phyloP scores from a whole-genome alignment of 2,113 vertebrate species.

The Pimephales promelas region DNA sequence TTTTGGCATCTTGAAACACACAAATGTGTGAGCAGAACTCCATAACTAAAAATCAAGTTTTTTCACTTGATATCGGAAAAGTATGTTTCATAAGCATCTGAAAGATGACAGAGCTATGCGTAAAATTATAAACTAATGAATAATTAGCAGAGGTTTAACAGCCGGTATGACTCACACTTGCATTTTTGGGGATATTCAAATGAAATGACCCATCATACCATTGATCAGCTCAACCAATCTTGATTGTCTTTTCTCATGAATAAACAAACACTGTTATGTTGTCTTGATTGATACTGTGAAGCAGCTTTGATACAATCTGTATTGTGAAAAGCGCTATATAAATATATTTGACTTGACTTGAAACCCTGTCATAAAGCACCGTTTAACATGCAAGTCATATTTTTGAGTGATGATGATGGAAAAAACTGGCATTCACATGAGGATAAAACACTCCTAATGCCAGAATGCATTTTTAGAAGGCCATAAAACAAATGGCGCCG shows the following conservation, averaged over 20 bases:
- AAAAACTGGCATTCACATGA: constrained; percentile 4
- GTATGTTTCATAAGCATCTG: not conserved
- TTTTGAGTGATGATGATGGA: not conserved
- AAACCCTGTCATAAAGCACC: not conserved
- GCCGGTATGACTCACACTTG: not conserved
- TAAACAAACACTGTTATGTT: no score
- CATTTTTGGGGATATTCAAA: no score
- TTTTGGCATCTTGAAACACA: not conserved
- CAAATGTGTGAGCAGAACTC: not conserved
- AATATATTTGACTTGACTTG: no score
- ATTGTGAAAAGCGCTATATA: no score
- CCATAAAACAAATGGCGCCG: not conserved
- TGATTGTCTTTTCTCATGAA: no score
- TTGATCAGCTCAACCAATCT: no score
- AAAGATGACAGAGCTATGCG: no score
- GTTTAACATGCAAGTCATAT: not conserved
- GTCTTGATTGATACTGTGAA: no score
- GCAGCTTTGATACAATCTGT: no score
- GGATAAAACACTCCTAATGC: not conserved
- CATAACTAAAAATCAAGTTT: not conserved
- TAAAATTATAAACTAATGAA: constrained; percentile 1
- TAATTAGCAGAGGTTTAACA: not conserved
- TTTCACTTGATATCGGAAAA: not conserved
- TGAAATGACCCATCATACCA: no score
- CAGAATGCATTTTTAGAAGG: not conserved